A percentile compares a stretch with the other conserved stretches of the same genome.
Conservation (phyloP, 2,113 vertebrate species). For the Menidia beryllina region DNA sequence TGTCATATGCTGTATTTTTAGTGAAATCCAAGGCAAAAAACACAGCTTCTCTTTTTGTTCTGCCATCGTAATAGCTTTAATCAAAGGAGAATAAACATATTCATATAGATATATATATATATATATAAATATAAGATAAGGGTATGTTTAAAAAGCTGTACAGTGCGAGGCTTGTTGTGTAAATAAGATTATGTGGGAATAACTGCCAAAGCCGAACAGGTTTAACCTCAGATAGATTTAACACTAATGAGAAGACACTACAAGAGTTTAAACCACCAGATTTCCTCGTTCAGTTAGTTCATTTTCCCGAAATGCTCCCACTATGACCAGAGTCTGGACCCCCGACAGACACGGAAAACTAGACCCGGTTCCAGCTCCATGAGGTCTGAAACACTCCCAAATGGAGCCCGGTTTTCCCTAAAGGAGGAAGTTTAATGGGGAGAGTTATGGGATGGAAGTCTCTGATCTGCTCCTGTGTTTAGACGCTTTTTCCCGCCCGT, state of each 20-base stretch:
- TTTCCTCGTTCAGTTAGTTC: not conserved
- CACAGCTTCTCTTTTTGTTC: slow-evolving; percentile 45
- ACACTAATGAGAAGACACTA: slow-evolving; percentile 49
- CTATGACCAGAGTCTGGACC: too few relatives aligned
- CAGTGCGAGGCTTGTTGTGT: slow-evolving; percentile 67
- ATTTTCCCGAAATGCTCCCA: not conserved
- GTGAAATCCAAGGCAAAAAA: slow-evolving; percentile 37
- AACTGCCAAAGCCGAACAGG: slow-evolving; percentile 75
- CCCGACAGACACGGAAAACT: too few relatives aligned
- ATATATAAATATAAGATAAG: slow-evolving; percentile 28
- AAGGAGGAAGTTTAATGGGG: too few relatives aligned
- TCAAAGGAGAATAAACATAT: too few relatives aligned
- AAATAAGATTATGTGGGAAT: slow-evolving; percentile 68
- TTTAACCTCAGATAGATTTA: slow-evolving; percentile 49
- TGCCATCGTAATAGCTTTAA: slow-evolving; percentile 58
- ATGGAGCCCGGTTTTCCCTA: too few relatives aligned
- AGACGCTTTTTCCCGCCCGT: not conserved
- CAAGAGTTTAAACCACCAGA: slow-evolving; percentile 27
- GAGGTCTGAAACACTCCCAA: not conserved
- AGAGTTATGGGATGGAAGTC: too few relatives aligned
- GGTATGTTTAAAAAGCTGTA: slow-evolving; percentile 72
- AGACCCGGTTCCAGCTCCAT: too few relatives aligned
- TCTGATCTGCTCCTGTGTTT: not conserved
- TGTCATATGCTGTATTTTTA: slow-evolving; percentile 63
- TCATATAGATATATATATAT: slow-evolving; percentile 58